Evolutionary conservation across 1,140 invertebrate species (phyloP).

Genomic region (Drosophila parabipectinata): DNA sequence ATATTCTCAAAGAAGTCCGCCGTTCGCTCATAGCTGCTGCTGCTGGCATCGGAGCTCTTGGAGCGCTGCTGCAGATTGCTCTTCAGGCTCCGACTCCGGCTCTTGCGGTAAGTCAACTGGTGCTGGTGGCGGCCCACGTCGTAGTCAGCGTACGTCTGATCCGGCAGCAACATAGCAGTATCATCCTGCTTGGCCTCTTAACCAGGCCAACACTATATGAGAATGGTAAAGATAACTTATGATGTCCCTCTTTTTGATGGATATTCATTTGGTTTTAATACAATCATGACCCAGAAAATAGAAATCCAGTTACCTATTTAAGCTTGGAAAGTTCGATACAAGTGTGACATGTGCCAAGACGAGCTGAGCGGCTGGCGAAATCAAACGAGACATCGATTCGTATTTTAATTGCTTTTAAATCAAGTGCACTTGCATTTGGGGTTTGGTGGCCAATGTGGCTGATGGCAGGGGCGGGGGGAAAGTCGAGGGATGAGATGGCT

Average conservation of each 20-base stretch:
- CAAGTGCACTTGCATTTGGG: constrained; percentile 45
- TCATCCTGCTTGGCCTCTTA: constrained; percentile 63
- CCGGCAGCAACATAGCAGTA: constrained; percentile 87
- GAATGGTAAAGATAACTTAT: too few relatives aligned
- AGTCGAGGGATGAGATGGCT: constrained; percentile 8
- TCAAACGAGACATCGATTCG: constrained; percentile 77
- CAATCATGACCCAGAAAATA: constrained; percentile 1
- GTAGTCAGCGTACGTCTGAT: constrained; percentile 87
- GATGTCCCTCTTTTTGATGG: too few relatives aligned
- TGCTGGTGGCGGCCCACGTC: constrained; percentile 51
- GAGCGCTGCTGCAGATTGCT: constrained; percentile 30
- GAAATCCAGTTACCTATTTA: neutral
- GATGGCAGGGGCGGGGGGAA: neutral
- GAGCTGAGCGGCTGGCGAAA: constrained; percentile 24
- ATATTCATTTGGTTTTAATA: neutral
- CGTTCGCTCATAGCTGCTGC: constrained; percentile 66
- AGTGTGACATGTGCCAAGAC: constrained; percentile 14
- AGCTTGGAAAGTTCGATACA: neutral
- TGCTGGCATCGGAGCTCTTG: constrained; percentile 50
- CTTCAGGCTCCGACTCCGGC: constrained; percentile 34
- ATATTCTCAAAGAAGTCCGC: constrained; percentile 81
- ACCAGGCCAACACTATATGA: constrained; percentile 11
- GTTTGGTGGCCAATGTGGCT: neutral
- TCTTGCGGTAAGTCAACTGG: constrained; percentile 56
- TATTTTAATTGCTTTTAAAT: constrained; percentile 81